phyloP scores from a whole-genome alignment of 1,140 invertebrate species.

The Pomacea maculata region DNA sequence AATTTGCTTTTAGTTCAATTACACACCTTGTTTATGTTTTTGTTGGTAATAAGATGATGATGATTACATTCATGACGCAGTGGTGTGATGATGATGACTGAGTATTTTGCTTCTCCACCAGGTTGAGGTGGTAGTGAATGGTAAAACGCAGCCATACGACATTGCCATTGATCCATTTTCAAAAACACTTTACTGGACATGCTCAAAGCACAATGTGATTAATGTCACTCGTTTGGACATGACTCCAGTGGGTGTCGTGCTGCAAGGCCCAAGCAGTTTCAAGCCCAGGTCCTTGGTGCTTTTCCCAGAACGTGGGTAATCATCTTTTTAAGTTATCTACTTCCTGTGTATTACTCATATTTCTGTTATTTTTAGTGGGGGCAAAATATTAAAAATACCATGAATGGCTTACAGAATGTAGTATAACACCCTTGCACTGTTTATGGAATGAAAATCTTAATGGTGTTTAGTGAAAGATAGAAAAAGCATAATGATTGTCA shows the following conservation, averaged over 20 bases:
- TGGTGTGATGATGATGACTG: background rate
- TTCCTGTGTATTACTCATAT: background rate
- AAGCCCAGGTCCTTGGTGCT: conserved; percentile 84
- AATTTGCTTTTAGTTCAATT: too few species aligned
- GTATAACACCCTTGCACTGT: too few species aligned
- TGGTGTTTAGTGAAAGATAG: too few species aligned
- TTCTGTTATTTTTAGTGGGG: too few species aligned
- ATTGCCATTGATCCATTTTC: conserved; percentile 86
- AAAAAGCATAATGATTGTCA: too few species aligned
- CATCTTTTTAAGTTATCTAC: background rate
- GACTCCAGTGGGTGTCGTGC: conserved; percentile 78
- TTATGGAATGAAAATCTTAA: too few species aligned
- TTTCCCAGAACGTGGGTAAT: conserved; percentile 77
- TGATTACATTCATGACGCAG: background rate
- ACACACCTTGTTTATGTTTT: too few species aligned
- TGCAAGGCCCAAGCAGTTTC: conserved; percentile 71
- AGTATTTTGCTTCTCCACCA: background rate
- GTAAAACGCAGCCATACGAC: conserved; percentile 74
- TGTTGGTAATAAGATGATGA: too few species aligned
- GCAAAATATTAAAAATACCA: too few species aligned
- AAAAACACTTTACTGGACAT: conserved; percentile 87
- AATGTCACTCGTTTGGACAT: conserved; percentile 81
- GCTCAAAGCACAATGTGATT: conserved; percentile 82
- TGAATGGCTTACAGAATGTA: too few species aligned
- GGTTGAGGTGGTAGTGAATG: conserved; percentile 68